Base-by-base conservation (phyloP, 2,797 vertebrate genomes). In the Mycteria americana region DNA sequence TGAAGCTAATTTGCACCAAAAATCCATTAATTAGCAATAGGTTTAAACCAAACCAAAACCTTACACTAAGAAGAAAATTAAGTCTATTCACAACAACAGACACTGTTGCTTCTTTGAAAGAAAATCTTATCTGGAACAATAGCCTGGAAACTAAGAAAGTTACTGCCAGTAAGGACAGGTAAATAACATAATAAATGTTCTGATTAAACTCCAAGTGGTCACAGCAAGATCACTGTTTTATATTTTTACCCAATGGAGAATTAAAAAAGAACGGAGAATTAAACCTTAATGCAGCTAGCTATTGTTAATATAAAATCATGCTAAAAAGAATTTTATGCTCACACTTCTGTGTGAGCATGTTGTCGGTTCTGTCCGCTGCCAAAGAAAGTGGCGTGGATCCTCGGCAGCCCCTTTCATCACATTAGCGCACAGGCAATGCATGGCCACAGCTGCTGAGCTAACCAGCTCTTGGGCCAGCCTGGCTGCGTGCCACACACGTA, bases 371-470 rank as follows among this genome's bases (percentile, higher is more conserved):
- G 8, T 8, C 74, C 56, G 39, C 56, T 87, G 64, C 48, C 77
- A 60, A 53, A 79, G 74, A 63, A 59, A 70, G 70, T 24, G 46
- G 10, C 0, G 0, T 67, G 53, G 60, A 56, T 85, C 33, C 56
- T 73, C 30, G 50, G 35, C 24, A 77, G 25, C 27, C 23, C 28
- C 24, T 30, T 53, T 62, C 30, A 33, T 43, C 25, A 5, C 2
- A 0, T n/a, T 28, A 25, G 41, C 7, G 2, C 2, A 2, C 4
- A 7, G 48, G 65, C 30, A 24, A 19, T 14, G 18, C 0, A 3
- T 9, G 21, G 43, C n/a, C 2, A 1, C 31, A 59, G 68, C 51
- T 80, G 62, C 76, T 59, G 93, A 84, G 63, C n/a, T 63, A 54
- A n/a, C 28, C 62, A 60, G 39, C 48, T 78, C 50, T 72, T 2